Percentiles rank a stretch among this genome's conserved stretches.
These are phyloP conservation scores for Pseudopleuronectes americanus DNA, from an alignment of 2,797 vertebrate species.

Conservation along the genomic window DNA sequence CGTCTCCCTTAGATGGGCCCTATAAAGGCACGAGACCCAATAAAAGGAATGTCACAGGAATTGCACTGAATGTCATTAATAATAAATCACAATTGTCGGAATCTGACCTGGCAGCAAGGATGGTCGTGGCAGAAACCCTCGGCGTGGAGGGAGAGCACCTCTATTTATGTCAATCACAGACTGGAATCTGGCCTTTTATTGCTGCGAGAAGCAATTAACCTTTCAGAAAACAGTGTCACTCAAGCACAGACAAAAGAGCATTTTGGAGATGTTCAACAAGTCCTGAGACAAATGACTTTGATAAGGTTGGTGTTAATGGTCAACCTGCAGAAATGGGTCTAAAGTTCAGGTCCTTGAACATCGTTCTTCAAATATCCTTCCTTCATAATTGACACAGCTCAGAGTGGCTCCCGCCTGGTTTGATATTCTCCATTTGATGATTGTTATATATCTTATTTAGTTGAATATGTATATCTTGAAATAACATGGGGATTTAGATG, in stretches of 20 bases:
- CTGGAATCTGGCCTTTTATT: conserved; percentile 82
- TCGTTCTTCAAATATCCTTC: conserved; percentile 25
- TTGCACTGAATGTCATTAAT: conserved; percentile 85
- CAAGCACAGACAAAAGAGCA: conserved; percentile 77
- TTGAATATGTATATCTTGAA: conserved; percentile 30
- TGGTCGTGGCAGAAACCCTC: conserved; percentile 71
- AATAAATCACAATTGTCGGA: conserved; percentile 86
- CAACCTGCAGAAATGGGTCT: conserved; percentile 58
- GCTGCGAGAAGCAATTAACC: conserved; percentile 84
- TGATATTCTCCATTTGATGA: conserved; percentile 4
- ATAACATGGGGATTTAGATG: conserved; percentile 37
- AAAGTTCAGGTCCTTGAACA: conserved; percentile 52
- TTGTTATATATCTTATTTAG: conserved; percentile 12
- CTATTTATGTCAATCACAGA: conserved; percentile 84
- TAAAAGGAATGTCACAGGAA: conserved; percentile 87
- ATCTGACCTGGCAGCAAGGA: conserved; percentile 77
- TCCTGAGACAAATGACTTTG: conserved; percentile 77
- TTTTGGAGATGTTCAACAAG: conserved; percentile 82
- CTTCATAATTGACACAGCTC: background rate
- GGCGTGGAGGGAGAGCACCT: conserved; percentile 62
- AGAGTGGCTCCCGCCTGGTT: background rate
- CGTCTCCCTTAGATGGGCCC: conserved; percentile 73
- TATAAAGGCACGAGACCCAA: conserved; percentile 83
- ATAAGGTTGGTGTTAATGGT: conserved; percentile 75
- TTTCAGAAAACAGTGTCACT: conserved; percentile 83